A percentile compares a stretch with the other conserved stretches of the same genome.
These are phyloP conservation scores for Ptychoptera albimana DNA, from an alignment of 2,888 invertebrate genomes.

Conservation along the genomic window DNA sequence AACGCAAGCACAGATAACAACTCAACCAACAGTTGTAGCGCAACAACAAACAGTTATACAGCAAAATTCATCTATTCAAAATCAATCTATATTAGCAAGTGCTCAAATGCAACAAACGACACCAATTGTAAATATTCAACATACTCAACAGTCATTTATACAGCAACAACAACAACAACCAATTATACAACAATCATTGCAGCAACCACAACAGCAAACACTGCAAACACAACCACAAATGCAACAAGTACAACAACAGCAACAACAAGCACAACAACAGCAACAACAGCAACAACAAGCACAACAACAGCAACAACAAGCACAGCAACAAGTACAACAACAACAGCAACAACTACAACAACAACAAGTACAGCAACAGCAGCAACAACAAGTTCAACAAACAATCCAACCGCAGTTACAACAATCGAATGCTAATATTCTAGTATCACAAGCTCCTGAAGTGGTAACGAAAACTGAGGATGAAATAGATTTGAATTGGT, in stretches of 20 bases:
- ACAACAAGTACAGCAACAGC: conserved; percentile 6
- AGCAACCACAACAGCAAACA: conserved; percentile 17
- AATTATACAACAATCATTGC: conserved; percentile 11
- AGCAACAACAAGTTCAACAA: conserved; percentile 5
- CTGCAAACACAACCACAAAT: conserved; percentile 14
- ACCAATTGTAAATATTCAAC: neutral
- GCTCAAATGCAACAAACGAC: neutral
- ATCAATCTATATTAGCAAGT: neutral
- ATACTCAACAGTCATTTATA: conserved; percentile 7
- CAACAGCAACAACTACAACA: conserved; percentile 9
- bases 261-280: no score
- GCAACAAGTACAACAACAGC: conserved; percentile 11
- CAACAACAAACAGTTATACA: conserved; percentile 5
- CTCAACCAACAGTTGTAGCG: conserved; percentile 3
- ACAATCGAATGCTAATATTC: neutral
- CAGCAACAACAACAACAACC: conserved; percentile 9
- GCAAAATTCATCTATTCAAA: neutral
- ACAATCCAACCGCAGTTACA: conserved; percentile 4
- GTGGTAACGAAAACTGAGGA: conserved; percentile 11
- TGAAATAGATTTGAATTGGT: conserved; percentile 25
- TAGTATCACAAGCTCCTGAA: neutral
- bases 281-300: no score
- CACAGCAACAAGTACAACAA: conserved; percentile 11
- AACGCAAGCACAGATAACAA: conserved; percentile 2
- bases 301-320: no score